A percentile compares a stretch with the other conserved stretches of the same genome.
Conservation (phyloP, 1,140 invertebrate genomes). For the Drosophila albomicans region DNA sequence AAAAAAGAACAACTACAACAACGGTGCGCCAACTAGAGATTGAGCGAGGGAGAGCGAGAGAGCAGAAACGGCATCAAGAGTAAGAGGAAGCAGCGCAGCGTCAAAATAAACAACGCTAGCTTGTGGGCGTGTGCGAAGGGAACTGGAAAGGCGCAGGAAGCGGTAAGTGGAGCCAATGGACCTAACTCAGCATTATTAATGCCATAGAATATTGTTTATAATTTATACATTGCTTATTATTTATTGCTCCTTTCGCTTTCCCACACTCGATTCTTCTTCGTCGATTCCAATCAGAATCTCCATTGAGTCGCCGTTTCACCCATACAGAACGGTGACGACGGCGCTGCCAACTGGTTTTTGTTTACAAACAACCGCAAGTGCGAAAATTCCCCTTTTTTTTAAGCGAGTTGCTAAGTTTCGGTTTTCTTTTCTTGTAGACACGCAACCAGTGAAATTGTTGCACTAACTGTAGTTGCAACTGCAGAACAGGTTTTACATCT, state of each 20-base stretch:
- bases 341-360: constrained; percentile 68
- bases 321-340: constrained; percentile 30
- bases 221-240: constrained; percentile 17
- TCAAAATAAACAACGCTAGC: constrained; percentile 16
- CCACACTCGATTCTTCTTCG: constrained; percentile 1
- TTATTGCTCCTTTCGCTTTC: constrained; percentile 15
- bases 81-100: constrained; percentile 6
- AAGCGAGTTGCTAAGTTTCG: constrained; percentile 45
- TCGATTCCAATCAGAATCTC: constrained; percentile 37
- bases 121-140: constrained; percentile 13
- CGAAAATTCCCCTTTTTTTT: constrained; percentile 37
- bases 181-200: neutral
- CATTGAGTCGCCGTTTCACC: constrained; percentile 12
- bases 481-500: constrained; percentile 59
- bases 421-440: constrained; percentile 25
- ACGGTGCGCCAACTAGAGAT: constrained; percentile 26
- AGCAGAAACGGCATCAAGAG: constrained; percentile 15
- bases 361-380: constrained; percentile 75
- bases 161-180: constrained; percentile 54
- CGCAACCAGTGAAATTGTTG: constrained; percentile 24
- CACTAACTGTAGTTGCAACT: constrained; percentile 21
- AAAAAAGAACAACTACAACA: constrained; percentile 15
- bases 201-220: constrained; percentile 27
- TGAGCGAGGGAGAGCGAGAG: constrained; percentile 25
- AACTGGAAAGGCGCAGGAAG: constrained; percentile 54